Conservation (phyloP, 2,888 invertebrate genomes). For the Drosophila putrida region DNA sequence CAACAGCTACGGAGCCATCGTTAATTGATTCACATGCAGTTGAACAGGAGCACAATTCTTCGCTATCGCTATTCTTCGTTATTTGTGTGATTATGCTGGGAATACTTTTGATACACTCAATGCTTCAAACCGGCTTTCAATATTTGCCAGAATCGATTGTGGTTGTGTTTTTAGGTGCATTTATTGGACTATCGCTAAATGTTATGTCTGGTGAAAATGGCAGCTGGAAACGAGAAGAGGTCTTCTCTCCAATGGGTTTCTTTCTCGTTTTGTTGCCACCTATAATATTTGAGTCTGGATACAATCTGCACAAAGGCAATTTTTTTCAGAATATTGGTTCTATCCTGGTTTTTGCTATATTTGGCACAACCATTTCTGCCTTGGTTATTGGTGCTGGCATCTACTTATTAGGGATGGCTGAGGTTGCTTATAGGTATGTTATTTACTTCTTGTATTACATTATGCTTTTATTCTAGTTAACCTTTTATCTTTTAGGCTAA, state of each 20-base stretch:
- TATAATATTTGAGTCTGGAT: slow-evolving; percentile 99
- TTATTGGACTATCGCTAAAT: slow-evolving; percentile 96
- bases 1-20: slow-evolving; percentile 90
- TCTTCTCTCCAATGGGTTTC: slow-evolving; percentile 99
- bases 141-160: slow-evolving; percentile 99
- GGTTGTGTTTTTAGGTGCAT: slow-evolving; percentile 96
- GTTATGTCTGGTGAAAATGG: slow-evolving; percentile 94
- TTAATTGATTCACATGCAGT: slow-evolving; percentile 95
- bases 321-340: slow-evolving; percentile 99
- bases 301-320: slow-evolving; percentile 98
- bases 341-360: slow-evolving; percentile 98
- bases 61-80: slow-evolving; percentile 99
- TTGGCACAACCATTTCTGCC: slow-evolving; percentile 98
- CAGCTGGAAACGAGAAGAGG: slow-evolving; percentile 98
- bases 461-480: neutral
- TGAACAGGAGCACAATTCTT: slow-evolving; percentile 98
- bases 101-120: slow-evolving; percentile 96
- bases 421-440: slow-evolving; percentile 92
- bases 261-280: slow-evolving; percentile 98
- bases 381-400: slow-evolving; percentile 98
- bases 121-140: slow-evolving; percentile 97
- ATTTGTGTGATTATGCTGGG: slow-evolving; percentile 97
- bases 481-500: slow-evolving; percentile 88
- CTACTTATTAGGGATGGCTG: slow-evolving; percentile 96
- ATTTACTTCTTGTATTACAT: neutral